These are phyloP conservation scores for Alexandromys fortis DNA, from an alignment of 2,113 vertebrate genomes.

Conservation along the genomic window DNA sequence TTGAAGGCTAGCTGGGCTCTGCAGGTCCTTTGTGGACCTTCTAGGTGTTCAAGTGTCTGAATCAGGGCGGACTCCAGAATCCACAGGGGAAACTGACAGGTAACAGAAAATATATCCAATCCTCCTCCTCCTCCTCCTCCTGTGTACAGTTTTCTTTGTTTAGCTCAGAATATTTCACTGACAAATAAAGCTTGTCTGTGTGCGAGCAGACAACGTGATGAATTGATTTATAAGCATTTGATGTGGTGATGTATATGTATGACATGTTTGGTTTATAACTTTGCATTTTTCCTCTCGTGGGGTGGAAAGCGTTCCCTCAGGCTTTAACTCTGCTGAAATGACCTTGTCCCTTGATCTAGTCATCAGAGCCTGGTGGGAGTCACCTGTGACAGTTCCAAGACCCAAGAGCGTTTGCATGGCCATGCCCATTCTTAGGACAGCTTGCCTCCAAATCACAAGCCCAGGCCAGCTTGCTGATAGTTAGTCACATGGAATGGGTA, in stretches of 20 bases:
- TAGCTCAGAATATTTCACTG: neutral
- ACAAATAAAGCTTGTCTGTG: neutral
- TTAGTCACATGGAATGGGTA: neutral
- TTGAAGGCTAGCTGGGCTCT: neutral
- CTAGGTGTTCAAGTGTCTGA: neutral
- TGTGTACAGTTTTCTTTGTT: neutral
- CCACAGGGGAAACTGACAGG: too few relatives aligned
- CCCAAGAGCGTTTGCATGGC: neutral
- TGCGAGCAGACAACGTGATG: neutral
- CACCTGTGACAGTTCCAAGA: neutral
- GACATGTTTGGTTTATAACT: neutral
- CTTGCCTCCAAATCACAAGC: neutral
- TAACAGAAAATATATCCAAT: too few relatives aligned
- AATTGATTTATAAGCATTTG: neutral
- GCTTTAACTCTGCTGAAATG: neutral
- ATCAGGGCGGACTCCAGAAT: neutral
- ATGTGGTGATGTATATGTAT: neutral
- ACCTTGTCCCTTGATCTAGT: neutral
- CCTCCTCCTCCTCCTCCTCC: neutral
- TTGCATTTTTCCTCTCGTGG: neutral
- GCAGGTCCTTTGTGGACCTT: rapidly evolving
- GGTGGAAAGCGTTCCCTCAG: neutral
- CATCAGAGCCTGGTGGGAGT: neutral
- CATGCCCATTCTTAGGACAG: neutral
- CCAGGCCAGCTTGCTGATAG: neutral